Base-by-base conservation (phyloP, 2,888 invertebrate genomes). In the Carabus problematicus region DNA sequence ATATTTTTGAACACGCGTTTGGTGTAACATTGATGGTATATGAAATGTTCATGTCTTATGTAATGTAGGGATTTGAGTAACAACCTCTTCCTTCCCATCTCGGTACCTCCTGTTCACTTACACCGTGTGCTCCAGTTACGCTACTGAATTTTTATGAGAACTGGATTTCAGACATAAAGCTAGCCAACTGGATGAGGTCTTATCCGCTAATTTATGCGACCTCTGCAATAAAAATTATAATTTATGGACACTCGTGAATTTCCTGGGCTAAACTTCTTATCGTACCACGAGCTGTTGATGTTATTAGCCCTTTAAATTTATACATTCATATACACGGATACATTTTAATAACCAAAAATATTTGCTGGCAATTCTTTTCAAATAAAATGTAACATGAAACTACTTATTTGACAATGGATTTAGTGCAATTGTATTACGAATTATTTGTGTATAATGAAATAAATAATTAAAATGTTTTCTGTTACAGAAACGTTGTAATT, bases 221-320 rank as follows among this genome's bases (percentile, higher is more conserved):
- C 67, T 60, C 49, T 60, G 67, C 60, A 67, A 67, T 67, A 67
- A 67, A 67, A 67, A 67, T 67, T 67, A 60, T 67, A 67, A 67
- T 67, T 67, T 67, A 67, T 67, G 67, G 59, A 60, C 54, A 67
- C 54, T 67, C 59, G 60, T 67, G 59, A 67, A 67, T 60, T 67
- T 67, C 60, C 60, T 67, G 49, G 54, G 52, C 49, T 67, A 67
- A 67, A 67, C 60, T 60, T 60, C 67, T 67, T 67, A 67, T 67
- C 67, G 52, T 19, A 43, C 67, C 52, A 60, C 60, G 60, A 67
- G 67, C 67, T 67, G 67, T 60, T 67, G 67, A 67, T 67, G 60
- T 67, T 67, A 67, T 67, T 60, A 60, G 52, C 40, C 60, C 67
- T 52, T 67, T 67, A 60, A 52, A 67, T 67, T 67, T 67, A 67